Base-by-base conservation (phyloP, 2,888 invertebrate species). In the Willowsia nigromaculata region DNA sequence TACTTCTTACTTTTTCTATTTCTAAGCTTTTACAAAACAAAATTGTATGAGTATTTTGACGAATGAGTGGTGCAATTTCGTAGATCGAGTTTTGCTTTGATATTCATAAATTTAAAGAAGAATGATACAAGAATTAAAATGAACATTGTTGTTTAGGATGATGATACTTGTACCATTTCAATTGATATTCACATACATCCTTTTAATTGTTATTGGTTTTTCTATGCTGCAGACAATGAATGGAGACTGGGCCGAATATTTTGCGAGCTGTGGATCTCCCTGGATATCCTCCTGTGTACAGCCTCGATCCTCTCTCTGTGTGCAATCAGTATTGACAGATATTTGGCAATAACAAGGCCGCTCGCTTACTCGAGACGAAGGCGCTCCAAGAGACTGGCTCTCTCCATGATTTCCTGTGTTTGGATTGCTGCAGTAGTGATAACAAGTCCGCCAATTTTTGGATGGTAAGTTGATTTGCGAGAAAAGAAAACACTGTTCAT, bases 321-420 rank as follows among this genome's bases (percentile, higher is more conserved):
- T 93, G 98, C 98, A 85, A 98, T 99, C 94, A 97, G 97, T 93
- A 96, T 98, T 91, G 97, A 97, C 94, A 95, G 96, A 95, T 99
- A 99, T 94, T 95, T 99, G 92, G 99, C 99, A 25, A 98, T 99
- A 85, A 98, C 98, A 65, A 96, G 97, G 93, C 99, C 99, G 0
- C 94, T 99, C 91, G 97, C 97, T 90, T 99, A 99, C 94, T 98
- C 98, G 59, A 96, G 97, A 92, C 96, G 97, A 93, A 95, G 98
- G 93, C 96, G 98, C 86, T 97, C 97, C 1, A 97, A 97, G 94
- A 95, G 97, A 90, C 94, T 97, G 89, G 98, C 98, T 0, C 95
- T 97, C 81, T 95, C 97, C 15, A 97, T 98, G 96, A 97, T 98
- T 91, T 95, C 97, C 74, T 96, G 96, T 68, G 98, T 98, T 0